Evolutionary conservation across 2,888 invertebrate genomes (phyloP).

Genomic region (Proisotoma minuta): DNA sequence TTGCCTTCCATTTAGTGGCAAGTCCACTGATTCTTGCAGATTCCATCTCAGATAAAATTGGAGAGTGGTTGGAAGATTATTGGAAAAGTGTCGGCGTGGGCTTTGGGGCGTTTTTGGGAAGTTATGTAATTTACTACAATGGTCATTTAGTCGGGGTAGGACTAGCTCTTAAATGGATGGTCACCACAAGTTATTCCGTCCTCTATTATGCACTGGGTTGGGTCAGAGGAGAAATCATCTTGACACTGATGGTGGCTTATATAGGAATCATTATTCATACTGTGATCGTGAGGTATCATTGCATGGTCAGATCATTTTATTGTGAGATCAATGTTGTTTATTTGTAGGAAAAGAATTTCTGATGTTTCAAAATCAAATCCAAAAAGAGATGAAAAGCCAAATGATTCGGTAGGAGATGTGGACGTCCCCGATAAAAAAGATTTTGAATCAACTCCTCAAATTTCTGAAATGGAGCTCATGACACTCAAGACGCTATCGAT

Average conservation of each 20-base stretch:
- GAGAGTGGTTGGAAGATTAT: slow-evolving; percentile 65
- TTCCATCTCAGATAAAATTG: slow-evolving; percentile 68
- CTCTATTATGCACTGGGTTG: slow-evolving; percentile 32
- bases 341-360: neutral
- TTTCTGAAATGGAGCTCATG: neutral
- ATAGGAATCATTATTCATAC: slow-evolving; percentile 22
- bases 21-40: slow-evolving; percentile 74
- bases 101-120: slow-evolving; percentile 53
- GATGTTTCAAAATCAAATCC: neutral
- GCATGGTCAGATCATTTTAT: too few relatives aligned
- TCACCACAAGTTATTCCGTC: slow-evolving; percentile 7
- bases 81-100: slow-evolving; percentile 58
- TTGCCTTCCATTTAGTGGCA: slow-evolving; percentile 52
- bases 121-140: slow-evolving; percentile 65
- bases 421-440: neutral
- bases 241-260: slow-evolving; percentile 37
- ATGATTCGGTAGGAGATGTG: neutral
- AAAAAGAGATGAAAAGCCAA: neutral
- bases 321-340: neutral
- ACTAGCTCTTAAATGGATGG: slow-evolving; percentile 57
- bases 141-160: slow-evolving; percentile 65
- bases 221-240: slow-evolving; percentile 34
- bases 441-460: neutral
- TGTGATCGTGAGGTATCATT: slow-evolving; percentile 9
- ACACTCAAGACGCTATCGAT: slow-evolving; percentile 25